Conservation (phyloP, 2,113 vertebrate species). For the Oophaga pumilio region DNA sequence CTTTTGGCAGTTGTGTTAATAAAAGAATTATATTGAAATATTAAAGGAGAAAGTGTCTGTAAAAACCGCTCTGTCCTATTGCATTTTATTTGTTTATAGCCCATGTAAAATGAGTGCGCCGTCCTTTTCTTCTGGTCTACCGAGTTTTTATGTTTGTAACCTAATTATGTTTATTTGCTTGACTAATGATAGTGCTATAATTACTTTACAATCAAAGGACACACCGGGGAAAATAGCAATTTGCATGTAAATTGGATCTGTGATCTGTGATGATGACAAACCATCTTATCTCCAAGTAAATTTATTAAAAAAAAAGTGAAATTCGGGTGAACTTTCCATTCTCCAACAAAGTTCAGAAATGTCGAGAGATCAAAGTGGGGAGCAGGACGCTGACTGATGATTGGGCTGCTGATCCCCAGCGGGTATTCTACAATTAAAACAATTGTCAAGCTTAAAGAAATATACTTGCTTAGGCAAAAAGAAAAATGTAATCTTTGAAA, state of each 20-base stretch:
- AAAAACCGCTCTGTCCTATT: neutral
- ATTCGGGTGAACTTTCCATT: too few species aligned
- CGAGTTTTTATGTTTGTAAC: slow-evolving; percentile 24
- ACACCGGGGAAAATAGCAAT: slow-evolving; percentile 27
- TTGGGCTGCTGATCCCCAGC: too few species aligned
- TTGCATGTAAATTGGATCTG: slow-evolving; percentile 40
- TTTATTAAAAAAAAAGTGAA: neutral
- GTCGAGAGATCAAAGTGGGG: neutral
- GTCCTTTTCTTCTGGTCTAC: slow-evolving; percentile 19
- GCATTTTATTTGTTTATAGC: slow-evolving; percentile 18
- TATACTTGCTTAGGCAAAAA: too few species aligned
- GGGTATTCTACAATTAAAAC: too few species aligned
- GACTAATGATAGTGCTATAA: slow-evolving; percentile 40
- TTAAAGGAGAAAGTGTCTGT: neutral
- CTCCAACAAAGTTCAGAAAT: neutral
- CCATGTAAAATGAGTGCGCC: neutral
- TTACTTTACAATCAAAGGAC: slow-evolving; percentile 38
- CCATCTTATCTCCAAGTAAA: neutral
- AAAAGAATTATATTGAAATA: neutral
- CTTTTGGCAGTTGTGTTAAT: neutral
- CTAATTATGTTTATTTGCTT: slow-evolving; percentile 36
- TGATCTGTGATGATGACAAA: slow-evolving; percentile 25
- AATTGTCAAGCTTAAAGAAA: too few species aligned
- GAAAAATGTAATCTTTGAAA: too few species aligned
- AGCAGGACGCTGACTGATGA: too few species aligned